These are phyloP conservation scores for Centropristis striata DNA, from an alignment of 2,113 vertebrate species.

Conservation along the genomic window DNA sequence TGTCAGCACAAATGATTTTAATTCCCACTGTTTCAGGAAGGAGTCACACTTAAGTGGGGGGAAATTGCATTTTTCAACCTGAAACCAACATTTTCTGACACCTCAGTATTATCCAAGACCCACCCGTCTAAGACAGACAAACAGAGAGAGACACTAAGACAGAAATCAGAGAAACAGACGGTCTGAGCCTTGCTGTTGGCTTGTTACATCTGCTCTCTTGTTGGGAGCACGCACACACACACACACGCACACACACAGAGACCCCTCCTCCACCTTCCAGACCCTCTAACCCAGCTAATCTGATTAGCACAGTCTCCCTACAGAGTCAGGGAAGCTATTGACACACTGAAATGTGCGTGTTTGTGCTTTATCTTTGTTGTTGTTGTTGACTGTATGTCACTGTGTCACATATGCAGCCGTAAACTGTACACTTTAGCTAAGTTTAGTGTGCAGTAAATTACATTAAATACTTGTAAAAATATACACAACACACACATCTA, in stretches of 20 bases:
- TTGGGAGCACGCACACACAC: slow-evolving; percentile 24
- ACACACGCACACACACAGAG: slow-evolving; percentile 35
- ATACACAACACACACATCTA: not conserved
- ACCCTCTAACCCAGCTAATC: slow-evolving; percentile 75
- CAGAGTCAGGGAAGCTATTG: slow-evolving; percentile 56
- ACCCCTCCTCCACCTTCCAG: slow-evolving; percentile 54
- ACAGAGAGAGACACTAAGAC: slow-evolving; percentile 43
- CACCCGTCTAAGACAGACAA: slow-evolving; percentile 9
- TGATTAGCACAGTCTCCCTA: slow-evolving; percentile 71
- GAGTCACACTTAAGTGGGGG: no score
- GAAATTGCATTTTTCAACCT: no score
- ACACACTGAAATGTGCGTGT: slow-evolving; percentile 34
- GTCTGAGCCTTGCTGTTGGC: slow-evolving; percentile 62
- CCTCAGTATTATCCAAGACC: not conserved
- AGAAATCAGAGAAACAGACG: slow-evolving; percentile 72
- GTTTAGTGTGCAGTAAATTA: no score
- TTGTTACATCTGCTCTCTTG: slow-evolving; percentile 71
- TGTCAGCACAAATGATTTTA: no score
- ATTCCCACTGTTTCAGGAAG: no score
- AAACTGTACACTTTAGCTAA: no score
- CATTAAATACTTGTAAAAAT: not conserved
- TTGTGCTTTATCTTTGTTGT: slow-evolving; percentile 29
- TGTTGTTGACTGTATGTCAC: slow-evolving; percentile 40
- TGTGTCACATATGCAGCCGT: no score
- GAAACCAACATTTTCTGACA: not conserved